Base-by-base conservation (phyloP, 2,888 invertebrate genomes). In the Ormyrus nitidulus region DNA sequence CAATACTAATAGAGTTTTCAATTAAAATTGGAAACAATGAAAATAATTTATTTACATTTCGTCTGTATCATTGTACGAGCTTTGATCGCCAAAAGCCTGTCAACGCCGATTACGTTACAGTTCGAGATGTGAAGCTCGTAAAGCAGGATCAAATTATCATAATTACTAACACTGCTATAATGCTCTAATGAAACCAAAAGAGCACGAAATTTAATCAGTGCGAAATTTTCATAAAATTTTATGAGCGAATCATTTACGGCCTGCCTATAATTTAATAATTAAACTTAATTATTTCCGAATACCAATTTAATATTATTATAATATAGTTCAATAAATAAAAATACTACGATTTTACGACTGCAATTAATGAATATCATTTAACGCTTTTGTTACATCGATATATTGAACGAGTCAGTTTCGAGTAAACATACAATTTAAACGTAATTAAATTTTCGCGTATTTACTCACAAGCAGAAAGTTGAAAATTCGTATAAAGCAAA, bases 101-200 rank as follows among this genome's bases (percentile, higher is more conserved):
- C 51, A 58, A 64, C 51, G 11, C 51, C 65, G 62, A 65, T 77
- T 58, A 56, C 53, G 58, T 65, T 77, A 65, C 51, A 70, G 56
- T 51, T 64, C n/a, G 64, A 70, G 64, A n/a, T 74, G 49, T 34
- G 11, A 70, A 49, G 58, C 51, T 54, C 62, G 65, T 51, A 56
- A 77, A 65, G 56, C 46, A 13, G 19, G 51, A 9, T 62, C 13
- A 62, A 70, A 69, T 70, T 64, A 49, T 10, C 48, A 64, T 70
- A 70, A 64, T 70, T 64, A 62, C 34, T 9, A 56, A 48, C n/a
- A 49, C 5, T 77, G 61, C 56, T 46, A 70, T 34, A 56, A 70
- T 64, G 54, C 13, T 11, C 61, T 62, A 19, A 68, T 49, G 54
- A 65, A n/a, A 44, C 61, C 44, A 51, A 59, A 59, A 34, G 34